phyloP scores from a whole-genome alignment of 2,113 vertebrate genomes.

The Bubo blakistoni region DNA sequence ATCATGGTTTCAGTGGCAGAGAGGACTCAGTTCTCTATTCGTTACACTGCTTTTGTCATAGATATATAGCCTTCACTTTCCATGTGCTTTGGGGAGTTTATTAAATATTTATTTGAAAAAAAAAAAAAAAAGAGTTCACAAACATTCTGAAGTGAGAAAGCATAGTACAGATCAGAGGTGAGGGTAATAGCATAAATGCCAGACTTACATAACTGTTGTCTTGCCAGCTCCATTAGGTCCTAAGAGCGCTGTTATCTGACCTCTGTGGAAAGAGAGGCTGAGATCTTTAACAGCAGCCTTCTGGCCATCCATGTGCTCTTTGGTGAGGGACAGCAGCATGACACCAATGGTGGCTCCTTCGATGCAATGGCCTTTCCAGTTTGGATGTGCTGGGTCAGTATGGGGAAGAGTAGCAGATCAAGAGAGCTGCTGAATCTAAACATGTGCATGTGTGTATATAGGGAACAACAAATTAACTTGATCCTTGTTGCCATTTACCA shows the following conservation, averaged over 20 bases:
- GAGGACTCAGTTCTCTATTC: not conserved
- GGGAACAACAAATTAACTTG: not conserved
- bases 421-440: not conserved
- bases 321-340: constrained; percentile 60
- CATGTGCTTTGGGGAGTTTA: not conserved
- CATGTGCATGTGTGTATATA: fast-evolving
- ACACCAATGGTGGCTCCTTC: constrained; percentile 10
- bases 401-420: not conserved
- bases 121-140: not conserved
- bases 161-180: not conserved
- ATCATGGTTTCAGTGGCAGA: not conserved
- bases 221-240: constrained; percentile 75
- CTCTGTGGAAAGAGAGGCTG: constrained; percentile 65
- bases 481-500: not conserved
- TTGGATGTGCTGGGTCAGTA: not conserved
- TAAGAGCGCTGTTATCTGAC: constrained; percentile 70
- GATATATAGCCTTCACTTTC: not conserved
- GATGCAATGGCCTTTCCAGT: not conserved
- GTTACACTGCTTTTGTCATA: not conserved
- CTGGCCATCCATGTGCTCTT: not conserved
- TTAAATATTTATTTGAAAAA: not conserved
- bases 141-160: not conserved
- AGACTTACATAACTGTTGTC: constrained; percentile 71
- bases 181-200: not conserved
- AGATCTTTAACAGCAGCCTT: constrained; percentile 60